phyloP scores from a whole-genome alignment of 1,140 invertebrate species.

The Anastrepha obliqua region DNA sequence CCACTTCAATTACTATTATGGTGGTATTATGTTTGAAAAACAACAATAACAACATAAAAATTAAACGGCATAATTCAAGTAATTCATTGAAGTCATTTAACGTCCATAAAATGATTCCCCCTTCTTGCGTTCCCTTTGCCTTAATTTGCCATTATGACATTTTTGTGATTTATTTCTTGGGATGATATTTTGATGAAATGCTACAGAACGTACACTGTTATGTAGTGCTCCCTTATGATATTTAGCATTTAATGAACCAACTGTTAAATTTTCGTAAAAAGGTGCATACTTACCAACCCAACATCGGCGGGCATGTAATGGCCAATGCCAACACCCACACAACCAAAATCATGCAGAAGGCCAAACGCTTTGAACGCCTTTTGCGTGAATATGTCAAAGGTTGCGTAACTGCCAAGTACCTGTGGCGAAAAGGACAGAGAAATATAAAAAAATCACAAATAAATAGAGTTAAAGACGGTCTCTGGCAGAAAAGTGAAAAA shows the following conservation, averaged over 20 bases:
- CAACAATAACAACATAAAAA: too few species aligned
- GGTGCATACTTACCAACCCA: slow-evolving; percentile 81
- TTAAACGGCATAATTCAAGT: neutral
- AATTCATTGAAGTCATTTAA: too few species aligned
- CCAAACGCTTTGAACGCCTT: slow-evolving; percentile 85
- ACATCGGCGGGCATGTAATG: slow-evolving; percentile 89
- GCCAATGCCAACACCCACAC: slow-evolving; percentile 88
- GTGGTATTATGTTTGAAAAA: too few species aligned
- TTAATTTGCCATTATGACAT: too few species aligned
- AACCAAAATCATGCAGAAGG: slow-evolving; percentile 85
- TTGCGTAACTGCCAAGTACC: slow-evolving; percentile 89
- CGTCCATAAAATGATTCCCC: too few species aligned
- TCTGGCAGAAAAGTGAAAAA: neutral
- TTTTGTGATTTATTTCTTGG: too few species aligned
- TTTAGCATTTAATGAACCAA: neutral
- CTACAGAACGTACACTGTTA: too few species aligned
- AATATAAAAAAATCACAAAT: neutral
- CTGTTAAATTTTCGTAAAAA: neutral
- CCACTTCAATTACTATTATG: too few species aligned
- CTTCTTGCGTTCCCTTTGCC: too few species aligned
- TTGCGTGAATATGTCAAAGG: slow-evolving; percentile 87
- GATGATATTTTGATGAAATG: too few species aligned
- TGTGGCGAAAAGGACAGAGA: slow-evolving; percentile 54
- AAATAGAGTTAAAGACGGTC: neutral
- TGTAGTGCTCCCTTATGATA: neutral